phyloP scores from a whole-genome alignment of 2,888 invertebrate genomes.

The Euplexia lucipara region DNA sequence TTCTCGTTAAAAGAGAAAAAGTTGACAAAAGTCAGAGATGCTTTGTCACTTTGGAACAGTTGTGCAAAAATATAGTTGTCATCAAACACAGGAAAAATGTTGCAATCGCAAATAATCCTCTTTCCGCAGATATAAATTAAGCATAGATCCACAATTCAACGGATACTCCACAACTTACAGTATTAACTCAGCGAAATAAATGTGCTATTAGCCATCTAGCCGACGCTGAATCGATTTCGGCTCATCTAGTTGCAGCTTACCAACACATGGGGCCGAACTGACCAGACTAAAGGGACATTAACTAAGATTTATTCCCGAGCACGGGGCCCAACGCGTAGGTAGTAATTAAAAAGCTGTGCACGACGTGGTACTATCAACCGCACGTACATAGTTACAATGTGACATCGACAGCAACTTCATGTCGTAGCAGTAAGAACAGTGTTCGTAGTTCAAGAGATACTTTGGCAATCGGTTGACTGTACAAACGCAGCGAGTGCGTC shows the following conservation, averaged over 20 bases:
- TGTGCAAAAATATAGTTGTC: neutral
- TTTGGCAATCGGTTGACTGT: constrained; percentile 5
- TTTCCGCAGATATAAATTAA: constrained; percentile 10
- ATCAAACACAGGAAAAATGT: neutral
- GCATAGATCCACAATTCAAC: constrained; percentile 24
- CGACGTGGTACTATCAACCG: constrained; percentile 61
- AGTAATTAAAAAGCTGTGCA: constrained; percentile 89
- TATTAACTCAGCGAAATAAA: constrained; percentile 54
- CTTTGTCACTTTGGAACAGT: neutral
- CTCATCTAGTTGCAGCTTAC: constrained; percentile 72
- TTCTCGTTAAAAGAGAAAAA: too few relatives aligned
- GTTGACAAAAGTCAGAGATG: neutral
- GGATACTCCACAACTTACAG: constrained; percentile 29
- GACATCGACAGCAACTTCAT: neutral
- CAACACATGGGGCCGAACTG: constrained; percentile 78
- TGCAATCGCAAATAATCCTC: neutral
- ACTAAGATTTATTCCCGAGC: constrained; percentile 88
- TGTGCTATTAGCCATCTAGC: constrained; percentile 58
- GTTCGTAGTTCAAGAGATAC: neutral
- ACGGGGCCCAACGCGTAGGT: constrained; percentile 74
- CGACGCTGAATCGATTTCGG: constrained; percentile 75
- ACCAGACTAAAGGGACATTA: constrained; percentile 88
- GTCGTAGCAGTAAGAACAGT: neutral
- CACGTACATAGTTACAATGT: constrained; percentile 18
- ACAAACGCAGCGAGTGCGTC: constrained; percentile 73